These are phyloP conservation scores for Anadara kagoshimensis DNA, from an alignment of 1,140 invertebrate species.

Conservation along the genomic window DNA sequence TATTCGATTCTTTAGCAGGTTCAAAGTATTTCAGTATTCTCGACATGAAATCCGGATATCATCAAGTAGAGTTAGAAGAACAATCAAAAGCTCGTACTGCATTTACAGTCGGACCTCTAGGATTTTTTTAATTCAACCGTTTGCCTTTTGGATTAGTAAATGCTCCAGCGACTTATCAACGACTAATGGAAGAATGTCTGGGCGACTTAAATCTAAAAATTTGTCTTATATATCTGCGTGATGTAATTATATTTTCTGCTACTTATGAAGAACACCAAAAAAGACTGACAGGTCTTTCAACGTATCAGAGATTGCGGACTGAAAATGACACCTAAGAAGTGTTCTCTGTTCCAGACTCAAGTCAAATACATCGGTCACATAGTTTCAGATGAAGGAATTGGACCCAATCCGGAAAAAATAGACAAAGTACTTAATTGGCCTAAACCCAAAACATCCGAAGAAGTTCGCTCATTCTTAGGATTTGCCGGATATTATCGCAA, in stretches of 20 bases:
- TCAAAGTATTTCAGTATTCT: neutral
- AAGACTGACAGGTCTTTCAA: constrained; percentile 31
- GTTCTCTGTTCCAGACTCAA: constrained; percentile 66
- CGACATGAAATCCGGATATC: constrained; percentile 8
- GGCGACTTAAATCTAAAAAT: neutral
- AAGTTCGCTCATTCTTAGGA: constrained; percentile 73
- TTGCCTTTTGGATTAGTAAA: neutral
- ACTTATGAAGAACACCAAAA: constrained; percentile 39
- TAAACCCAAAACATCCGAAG: constrained; percentile 50
- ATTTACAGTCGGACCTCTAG: constrained; percentile 1
- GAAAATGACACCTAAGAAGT: constrained; percentile 44
- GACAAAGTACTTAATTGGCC: constrained; percentile 56
- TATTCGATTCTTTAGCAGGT: constrained; percentile 1
- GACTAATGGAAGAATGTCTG: neutral
- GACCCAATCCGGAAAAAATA: constrained; percentile 56
- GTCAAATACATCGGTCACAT: constrained; percentile 54
- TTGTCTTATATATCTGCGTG: constrained; percentile 1
- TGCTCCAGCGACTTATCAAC: neutral
- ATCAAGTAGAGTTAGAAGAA: constrained; percentile 4
- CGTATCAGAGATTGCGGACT: constrained; percentile 27
- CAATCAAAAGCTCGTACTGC: neutral
- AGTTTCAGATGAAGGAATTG: constrained; percentile 46
- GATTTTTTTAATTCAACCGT: neutral
- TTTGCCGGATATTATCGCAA: constrained; percentile 71
- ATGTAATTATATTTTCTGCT: constrained; percentile 2